Conservation (phyloP, 23 tunicate species). For the Ascidia mentula region DNA sequence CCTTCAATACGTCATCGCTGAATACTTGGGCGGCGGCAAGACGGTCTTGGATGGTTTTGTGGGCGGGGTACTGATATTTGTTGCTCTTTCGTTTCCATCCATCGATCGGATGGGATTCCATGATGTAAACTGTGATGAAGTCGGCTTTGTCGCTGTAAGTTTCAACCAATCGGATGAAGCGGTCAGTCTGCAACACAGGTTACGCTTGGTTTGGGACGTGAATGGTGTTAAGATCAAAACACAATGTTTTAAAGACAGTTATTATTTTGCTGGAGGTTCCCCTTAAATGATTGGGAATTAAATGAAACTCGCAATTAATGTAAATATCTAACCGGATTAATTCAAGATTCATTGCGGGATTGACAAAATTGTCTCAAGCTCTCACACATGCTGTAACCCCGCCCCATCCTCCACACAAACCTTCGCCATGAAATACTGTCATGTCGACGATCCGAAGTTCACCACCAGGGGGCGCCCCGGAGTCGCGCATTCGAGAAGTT, state of each 20-base stretch:
- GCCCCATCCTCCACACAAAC: neutral
- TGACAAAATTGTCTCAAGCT: too few relatives aligned
- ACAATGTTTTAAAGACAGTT: neutral
- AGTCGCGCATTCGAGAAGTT: neutral
- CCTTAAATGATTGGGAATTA: neutral
- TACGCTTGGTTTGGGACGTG: too few relatives aligned
- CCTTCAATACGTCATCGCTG: neutral
- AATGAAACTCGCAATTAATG: too few relatives aligned
- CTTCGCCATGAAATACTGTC: neutral
- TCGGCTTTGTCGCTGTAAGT: neutral
- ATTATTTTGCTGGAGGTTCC: neutral
- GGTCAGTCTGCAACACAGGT: neutral
- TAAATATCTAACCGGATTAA: too few relatives aligned
- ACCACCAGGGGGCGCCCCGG: conserved; percentile 1
- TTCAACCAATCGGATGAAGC: neutral
- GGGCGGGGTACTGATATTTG: neutral
- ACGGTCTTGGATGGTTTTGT: neutral
- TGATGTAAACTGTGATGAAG: neutral
- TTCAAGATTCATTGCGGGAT: too few relatives aligned
- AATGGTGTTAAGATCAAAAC: too few relatives aligned
- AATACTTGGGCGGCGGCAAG: neutral
- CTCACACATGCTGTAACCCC: neutral
- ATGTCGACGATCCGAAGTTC: neutral
- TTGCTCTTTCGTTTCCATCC: neutral
- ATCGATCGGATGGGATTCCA: neutral